Conservation (phyloP, 2,113 vertebrate genomes). For the Rhegmatorhina hoffmannsi region DNA sequence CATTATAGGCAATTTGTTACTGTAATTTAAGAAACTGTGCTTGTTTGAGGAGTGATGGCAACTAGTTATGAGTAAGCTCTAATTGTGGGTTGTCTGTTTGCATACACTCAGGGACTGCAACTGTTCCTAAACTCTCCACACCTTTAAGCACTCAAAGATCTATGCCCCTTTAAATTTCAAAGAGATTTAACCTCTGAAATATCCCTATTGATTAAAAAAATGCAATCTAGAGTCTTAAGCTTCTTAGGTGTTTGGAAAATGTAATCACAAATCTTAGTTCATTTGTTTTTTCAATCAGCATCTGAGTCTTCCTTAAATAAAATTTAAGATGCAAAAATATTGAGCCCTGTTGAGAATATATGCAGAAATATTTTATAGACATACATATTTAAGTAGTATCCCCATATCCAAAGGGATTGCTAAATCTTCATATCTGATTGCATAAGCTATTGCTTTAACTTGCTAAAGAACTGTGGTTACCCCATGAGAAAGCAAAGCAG, state of each 20-base stretch:
- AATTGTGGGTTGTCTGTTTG: background rate
- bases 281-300: background rate
- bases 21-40: background rate
- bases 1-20: background rate
- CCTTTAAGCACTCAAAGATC: background rate
- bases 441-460: slow-evolving; percentile 27
- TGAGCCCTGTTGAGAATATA: background rate
- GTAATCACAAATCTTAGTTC: background rate
- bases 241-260: background rate
- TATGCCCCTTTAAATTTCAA: background rate
- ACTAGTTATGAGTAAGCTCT: background rate
- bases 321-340: background rate
- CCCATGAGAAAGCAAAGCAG: background rate
- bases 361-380: background rate
- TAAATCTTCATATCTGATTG: slow-evolving; percentile 30
- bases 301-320: background rate
- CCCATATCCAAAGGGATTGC: background rate
- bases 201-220: background rate
- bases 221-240: background rate
- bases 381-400: slow-evolving; percentile 10
- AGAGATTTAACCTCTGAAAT: background rate
- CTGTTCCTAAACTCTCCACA: background rate
- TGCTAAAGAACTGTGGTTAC: slow-evolving; percentile 5
- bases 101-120: background rate
- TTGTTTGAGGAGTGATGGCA: background rate